Evolutionary conservation across 1,140 invertebrate species (phyloP), one percentile per base, ranked within the genome.

Genomic region (Prorops nasuta): DNA sequence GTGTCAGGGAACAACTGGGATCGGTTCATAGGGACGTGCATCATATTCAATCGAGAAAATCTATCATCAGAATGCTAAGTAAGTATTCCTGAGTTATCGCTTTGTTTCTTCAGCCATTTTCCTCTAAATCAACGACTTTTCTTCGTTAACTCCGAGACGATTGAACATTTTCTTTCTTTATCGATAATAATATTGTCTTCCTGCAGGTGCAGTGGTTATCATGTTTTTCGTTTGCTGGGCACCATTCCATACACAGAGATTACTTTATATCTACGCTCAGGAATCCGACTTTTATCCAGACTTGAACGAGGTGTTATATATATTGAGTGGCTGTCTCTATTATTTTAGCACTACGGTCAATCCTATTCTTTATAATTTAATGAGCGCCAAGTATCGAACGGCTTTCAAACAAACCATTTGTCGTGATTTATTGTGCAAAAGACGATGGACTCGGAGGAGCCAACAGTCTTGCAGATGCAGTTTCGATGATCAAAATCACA

Each of bases 201-300:
- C 80, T 80, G 20, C 79, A 98, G 96, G 92, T 62, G 92, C 91
- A 1, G 96, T 98, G 3, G 95, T 98, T 3, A 82, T 97, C 2
- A 90, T 90, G n/a, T 98, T 98, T 78, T 98, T 98, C 78, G 74
- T 96, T 1, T 97, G 94, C 77, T 98, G 94, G 94, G 92, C 92
- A 1, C 96, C 96, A 14, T 98, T 98, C 79, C 96, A 98, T 71
- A 84, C 89, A 21, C 96, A 98, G 72, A 79, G 92, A 2, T 71
- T 95, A 39, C 82, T 91, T 58, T 87, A 86, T 61, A 79, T 89
- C 16, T 87, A 91, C 67, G 86, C 80, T 21, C 78, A 80, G 44
- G 69, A 84, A 18, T 78, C 78, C 34, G 72, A 76, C 9, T 75
- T 84, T 66, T 89, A 83, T 71, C 68, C 82, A 20, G 79, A 83